A percentile compares a stretch with the other conserved stretches of the same genome.
Conservation (phyloP, 2,113 vertebrate species). For the Serilophus lunatus region DNA sequence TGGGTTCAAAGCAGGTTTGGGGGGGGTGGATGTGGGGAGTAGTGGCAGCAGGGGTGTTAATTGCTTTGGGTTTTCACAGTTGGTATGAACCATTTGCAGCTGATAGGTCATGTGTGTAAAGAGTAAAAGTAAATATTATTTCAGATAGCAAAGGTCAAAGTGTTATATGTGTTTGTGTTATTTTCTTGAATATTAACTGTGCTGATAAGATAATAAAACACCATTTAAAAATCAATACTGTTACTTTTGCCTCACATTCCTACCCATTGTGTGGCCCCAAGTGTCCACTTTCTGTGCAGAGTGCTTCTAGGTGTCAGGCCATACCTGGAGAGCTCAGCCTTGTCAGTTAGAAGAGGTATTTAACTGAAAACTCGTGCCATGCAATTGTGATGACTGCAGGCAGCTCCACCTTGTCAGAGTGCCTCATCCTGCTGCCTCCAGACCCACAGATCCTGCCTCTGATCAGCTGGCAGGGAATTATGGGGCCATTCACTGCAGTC, state of each 20-base stretch:
- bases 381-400: not conserved
- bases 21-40: too few species aligned
- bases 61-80: not conserved
- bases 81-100: not conserved
- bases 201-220: slow-evolving; percentile 60
- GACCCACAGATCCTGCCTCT: not conserved
- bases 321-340: not conserved
- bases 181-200: slow-evolving; percentile 60
- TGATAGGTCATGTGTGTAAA: slow-evolving; percentile 9
- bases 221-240: slow-evolving; percentile 53
- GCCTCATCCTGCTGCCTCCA: not conserved
- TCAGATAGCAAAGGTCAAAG: slow-evolving; percentile 60
- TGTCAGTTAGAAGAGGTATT: not conserved
- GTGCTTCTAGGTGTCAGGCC: not conserved
- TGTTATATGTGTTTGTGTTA: slow-evolving; percentile 35
- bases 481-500: not conserved
- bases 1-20: not conserved
- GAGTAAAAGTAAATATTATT: slow-evolving; percentile 52
- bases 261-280: not conserved
- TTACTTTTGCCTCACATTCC: slow-evolving; percentile 30
- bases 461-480: not conserved
- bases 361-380: not conserved
- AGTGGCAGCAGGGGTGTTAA: too few species aligned
- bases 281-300: not conserved
- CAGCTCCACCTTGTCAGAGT: not conserved